Evolutionary conservation across 1,140 invertebrate species (phyloP), one percentile per base, ranked within the genome.

Genomic region (Drosophila micromelanica): DNA sequence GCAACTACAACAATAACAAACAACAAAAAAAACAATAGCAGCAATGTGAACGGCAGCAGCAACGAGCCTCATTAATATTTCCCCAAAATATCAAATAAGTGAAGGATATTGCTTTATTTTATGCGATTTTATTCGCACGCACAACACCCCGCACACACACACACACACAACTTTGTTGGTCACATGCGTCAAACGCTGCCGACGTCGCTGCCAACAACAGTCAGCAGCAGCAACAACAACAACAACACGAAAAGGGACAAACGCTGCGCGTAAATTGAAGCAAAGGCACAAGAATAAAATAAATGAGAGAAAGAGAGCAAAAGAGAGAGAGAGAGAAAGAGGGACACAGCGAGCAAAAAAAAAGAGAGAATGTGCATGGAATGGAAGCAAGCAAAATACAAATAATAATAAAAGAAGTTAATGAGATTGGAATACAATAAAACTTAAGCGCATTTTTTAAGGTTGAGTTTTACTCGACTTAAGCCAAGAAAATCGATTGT

Each of bases 351-450:
- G 48, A 30, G 12, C 6, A 20, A 9, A 32, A 27, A 32, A 2
- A 32, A 11, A 48, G 55, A 6, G 11, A 46, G 35, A 17, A 32
- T 13, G 42, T 17, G 35, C 51, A 6, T 30, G 12, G 20, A 4
- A n/a, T 42, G 20, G 38, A 13, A 45, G 54, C 46, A 20, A 64
- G 62, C 65, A 71, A 64, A 76, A 84, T 68, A 85, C 76, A 85
- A 85, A 85, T 85, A 85, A 85, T 85, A 85, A 85, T 85, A 85
- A 85, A 85, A 85, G 80, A 85, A 85, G 80, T 85, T 85, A 85
- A 86, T 86, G 81, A 86, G 77, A 86, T 86, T 86, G 81, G 77
- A 80, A 86, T 86, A 85, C 81, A 86, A 86, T 86, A 86, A 80
- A 86, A 86, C 81, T 80, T 85, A 86, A 85, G 80, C 81, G 74